Percentiles rank a stretch among this genome's conserved stretches.
Evolutionary conservation across 2,888 invertebrate species (phyloP).

Genomic region (Uropetala carovei): DNA sequence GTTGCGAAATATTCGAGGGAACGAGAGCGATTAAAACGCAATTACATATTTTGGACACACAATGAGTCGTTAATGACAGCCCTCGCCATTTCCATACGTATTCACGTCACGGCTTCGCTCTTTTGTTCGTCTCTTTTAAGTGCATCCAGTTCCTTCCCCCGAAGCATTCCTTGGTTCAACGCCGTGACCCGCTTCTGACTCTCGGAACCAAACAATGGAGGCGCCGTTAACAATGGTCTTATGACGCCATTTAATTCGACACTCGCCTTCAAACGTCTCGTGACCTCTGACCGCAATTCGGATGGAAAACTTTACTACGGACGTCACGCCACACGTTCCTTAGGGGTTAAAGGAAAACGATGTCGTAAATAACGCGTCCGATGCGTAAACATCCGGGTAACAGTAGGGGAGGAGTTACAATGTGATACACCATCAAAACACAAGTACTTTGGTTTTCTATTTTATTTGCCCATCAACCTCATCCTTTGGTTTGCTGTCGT

Average conservation of each 20-base stretch:
- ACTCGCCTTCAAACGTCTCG: not conserved
- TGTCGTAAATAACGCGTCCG: too few species aligned
- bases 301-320: not conserved
- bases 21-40: too few species aligned
- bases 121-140: too few species aligned
- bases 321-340: not conserved
- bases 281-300: not conserved
- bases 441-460: not conserved
- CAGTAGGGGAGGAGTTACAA: not conserved
- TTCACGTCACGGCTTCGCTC: too few species aligned
- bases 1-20: too few species aligned
- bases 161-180: not conserved
- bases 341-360: too few species aligned
- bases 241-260: not conserved
- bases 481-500: too few species aligned
- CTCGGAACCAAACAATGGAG: not conserved
- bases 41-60: too few species aligned
- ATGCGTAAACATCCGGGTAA: not conserved
- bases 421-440: not conserved
- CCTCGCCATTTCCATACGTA: too few species aligned
- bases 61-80: too few species aligned
- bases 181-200: slow-evolving; percentile 21
- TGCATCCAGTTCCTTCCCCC: too few species aligned
- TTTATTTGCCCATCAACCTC: not conserved
- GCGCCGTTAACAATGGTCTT: not conserved